A percentile compares a stretch with the other conserved stretches of the same genome.
Evolutionary conservation across 2,888 invertebrate species (phyloP).

Genomic region (Lagria hirta): DNA sequence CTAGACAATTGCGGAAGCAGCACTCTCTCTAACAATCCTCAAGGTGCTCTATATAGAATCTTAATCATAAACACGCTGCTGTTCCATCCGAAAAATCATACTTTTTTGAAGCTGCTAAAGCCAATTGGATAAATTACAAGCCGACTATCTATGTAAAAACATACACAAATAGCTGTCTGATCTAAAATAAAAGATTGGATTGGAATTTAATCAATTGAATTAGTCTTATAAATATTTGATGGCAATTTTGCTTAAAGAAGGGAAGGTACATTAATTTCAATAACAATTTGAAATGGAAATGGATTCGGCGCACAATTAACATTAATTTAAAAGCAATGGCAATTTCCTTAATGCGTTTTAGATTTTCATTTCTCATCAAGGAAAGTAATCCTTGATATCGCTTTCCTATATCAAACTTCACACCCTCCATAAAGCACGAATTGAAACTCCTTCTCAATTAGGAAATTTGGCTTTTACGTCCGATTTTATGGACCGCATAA

Average conservation of each 20-base stretch:
- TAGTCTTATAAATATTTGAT: slow-evolving; percentile 44
- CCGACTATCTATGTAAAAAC: too few species aligned
- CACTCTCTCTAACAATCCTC: slow-evolving; percentile 48
- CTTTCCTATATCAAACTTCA: slow-evolving; percentile 53
- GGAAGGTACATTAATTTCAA: slow-evolving; percentile 39
- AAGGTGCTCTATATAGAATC: slow-evolving; percentile 11
- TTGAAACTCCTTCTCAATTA: slow-evolving; percentile 51
- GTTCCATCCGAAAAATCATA: too few species aligned
- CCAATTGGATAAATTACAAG: too few species aligned
- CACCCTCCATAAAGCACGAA: slow-evolving; percentile 49
- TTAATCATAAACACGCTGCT: too few species aligned
- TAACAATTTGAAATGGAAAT: slow-evolving; percentile 49
- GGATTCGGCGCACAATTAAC: slow-evolving; percentile 51
- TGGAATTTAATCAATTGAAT: slow-evolving; percentile 38
- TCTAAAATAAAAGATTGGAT: slow-evolving; percentile 16
- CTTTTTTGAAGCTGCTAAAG: too few species aligned
- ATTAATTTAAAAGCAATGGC: slow-evolving; percentile 54
- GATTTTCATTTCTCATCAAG: slow-evolving; percentile 56
- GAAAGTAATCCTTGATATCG: slow-evolving; percentile 54
- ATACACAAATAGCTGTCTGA: too few species aligned
- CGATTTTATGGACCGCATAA: slow-evolving; percentile 48
- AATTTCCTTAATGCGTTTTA: slow-evolving; percentile 56
- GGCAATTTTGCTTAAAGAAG: slow-evolving; percentile 40
- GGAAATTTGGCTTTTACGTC: slow-evolving; percentile 52
- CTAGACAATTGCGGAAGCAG: slow-evolving; percentile 51